phyloP scores from a whole-genome alignment of 1,140 invertebrate species.

The Panulirus ornatus region DNA sequence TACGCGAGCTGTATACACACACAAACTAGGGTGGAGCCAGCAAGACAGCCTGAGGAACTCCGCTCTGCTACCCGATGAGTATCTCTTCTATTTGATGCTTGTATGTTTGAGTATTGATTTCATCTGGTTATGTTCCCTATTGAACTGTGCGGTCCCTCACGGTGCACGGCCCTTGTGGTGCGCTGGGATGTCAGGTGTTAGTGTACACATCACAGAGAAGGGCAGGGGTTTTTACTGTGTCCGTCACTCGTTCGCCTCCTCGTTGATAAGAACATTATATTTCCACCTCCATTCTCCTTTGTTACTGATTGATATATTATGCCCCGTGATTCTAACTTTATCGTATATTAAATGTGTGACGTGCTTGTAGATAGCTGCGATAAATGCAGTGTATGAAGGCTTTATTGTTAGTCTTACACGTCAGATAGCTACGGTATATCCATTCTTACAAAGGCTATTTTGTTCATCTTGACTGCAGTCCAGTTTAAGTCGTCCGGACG shows the following conservation, averaged over 20 bases:
- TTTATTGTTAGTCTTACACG: background rate
- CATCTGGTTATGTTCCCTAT: background rate
- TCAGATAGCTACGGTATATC: background rate
- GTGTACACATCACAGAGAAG: background rate
- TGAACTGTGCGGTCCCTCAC: background rate
- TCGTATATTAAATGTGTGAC: background rate
- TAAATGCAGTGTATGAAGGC: constrained; percentile 3
- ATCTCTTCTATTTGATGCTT: constrained; percentile 21
- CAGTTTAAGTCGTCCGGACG: background rate
- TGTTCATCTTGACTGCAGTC: background rate
- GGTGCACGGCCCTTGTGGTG: background rate
- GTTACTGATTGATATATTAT: background rate
- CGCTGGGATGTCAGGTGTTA: background rate
- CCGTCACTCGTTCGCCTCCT: background rate
- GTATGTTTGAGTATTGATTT: constrained; percentile 39
- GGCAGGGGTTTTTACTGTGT: background rate
- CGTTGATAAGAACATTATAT: background rate
- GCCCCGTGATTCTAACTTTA: background rate
- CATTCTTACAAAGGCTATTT: background rate
- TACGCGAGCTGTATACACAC: too few species aligned
- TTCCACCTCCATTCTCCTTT: background rate
- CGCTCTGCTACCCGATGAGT: constrained; percentile 7
- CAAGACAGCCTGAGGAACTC: constrained; percentile 21
- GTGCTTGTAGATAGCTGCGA: background rate
- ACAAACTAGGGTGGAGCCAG: constrained; percentile 5